Percentiles rank a stretch among this genome's conserved stretches.
These are phyloP conservation scores for Blera fallax DNA, from an alignment of 2,888 invertebrate species.

Conservation along the genomic window DNA sequence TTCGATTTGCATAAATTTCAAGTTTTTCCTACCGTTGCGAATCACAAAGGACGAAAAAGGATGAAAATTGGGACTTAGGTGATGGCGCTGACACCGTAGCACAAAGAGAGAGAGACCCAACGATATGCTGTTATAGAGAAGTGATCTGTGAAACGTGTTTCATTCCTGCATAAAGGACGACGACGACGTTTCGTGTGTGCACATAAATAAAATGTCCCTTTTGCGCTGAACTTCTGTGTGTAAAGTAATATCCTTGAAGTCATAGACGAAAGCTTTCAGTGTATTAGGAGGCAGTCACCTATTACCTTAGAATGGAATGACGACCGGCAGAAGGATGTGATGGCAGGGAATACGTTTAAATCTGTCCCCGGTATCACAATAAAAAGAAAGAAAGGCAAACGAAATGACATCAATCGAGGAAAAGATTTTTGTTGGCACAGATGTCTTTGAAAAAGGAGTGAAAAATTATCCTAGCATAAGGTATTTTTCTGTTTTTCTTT, in stretches of 20 bases:
- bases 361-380: constrained; percentile 55
- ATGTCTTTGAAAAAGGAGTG: constrained; percentile 61
- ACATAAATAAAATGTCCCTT: constrained; percentile 67
- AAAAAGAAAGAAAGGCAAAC: constrained; percentile 57
- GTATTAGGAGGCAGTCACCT: constrained; percentile 53
- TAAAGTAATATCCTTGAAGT: constrained; percentile 63
- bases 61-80: constrained; percentile 1
- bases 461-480: constrained; percentile 59
- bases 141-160: constrained; percentile 70
- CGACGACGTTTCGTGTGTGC: constrained; percentile 48
- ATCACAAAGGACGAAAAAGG: constrained; percentile 29
- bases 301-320: constrained; percentile 16
- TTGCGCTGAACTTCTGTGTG: constrained; percentile 30
- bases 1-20: constrained; percentile 72
- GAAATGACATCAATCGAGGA: constrained; percentile 65
- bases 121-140: constrained; percentile 47
- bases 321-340: background rate
- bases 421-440: constrained; percentile 63
- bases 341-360: constrained; percentile 51
- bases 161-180: constrained; percentile 58
- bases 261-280: constrained; percentile 53
- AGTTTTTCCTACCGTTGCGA: constrained; percentile 21
- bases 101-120: constrained; percentile 43
- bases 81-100: constrained; percentile 57
- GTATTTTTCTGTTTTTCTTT: constrained; percentile 4